phyloP scores from a whole-genome alignment of 2,888 invertebrate species.

The Erynnis tages region DNA sequence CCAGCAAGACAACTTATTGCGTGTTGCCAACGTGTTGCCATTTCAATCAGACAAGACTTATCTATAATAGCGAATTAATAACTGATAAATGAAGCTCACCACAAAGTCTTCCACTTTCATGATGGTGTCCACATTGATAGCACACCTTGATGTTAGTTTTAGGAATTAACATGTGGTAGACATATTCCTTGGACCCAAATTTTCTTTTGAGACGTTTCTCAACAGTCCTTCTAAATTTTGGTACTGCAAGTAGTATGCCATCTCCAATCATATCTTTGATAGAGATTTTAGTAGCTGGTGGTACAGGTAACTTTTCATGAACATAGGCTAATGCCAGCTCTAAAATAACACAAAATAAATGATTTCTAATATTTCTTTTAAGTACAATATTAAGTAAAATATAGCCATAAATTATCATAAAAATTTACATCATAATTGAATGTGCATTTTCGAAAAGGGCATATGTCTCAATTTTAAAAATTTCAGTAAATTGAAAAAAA shows the following conservation, averaged over 20 bases:
- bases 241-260: slow-evolving; percentile 91
- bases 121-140: slow-evolving; percentile 90
- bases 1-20: too few species aligned
- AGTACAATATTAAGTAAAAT: not conserved
- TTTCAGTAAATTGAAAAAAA: too few species aligned
- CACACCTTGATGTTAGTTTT: slow-evolving; percentile 90
- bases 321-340: slow-evolving; percentile 61
- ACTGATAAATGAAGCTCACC: too few species aligned
- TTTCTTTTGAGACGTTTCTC: slow-evolving; percentile 88
- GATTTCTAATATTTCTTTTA: not conserved
- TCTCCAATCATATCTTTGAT: slow-evolving; percentile 86
- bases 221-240: slow-evolving; percentile 87
- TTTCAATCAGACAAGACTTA: too few species aligned
- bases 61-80: too few species aligned
- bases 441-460: too few species aligned
- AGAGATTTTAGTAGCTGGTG: slow-evolving; percentile 58
- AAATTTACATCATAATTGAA: too few species aligned
- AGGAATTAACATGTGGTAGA: slow-evolving; percentile 86
- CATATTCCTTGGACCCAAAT: slow-evolving; percentile 85
- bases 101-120: slow-evolving; percentile 90
- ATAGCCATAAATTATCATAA: too few species aligned
- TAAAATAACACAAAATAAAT: slow-evolving; percentile 35
- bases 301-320: slow-evolving; percentile 42
- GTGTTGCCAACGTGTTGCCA: too few species aligned
- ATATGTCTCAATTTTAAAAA: too few species aligned